phyloP scores from a whole-genome alignment of 2,797 vertebrate species.

The Borostomias antarcticus region DNA sequence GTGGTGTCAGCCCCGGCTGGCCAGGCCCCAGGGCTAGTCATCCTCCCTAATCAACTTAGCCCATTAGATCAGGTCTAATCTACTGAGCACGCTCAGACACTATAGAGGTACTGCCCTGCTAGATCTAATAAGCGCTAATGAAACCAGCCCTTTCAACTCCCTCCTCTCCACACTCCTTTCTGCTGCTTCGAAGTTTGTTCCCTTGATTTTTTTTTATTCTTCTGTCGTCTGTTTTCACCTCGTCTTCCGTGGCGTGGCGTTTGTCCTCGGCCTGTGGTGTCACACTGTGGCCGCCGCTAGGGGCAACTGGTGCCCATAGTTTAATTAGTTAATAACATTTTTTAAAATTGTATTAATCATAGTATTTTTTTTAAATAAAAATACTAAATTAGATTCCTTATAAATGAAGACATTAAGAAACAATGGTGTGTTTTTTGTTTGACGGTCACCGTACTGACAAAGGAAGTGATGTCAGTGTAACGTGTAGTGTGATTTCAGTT shows the following conservation, averaged over 20 bases:
- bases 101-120: conserved; percentile 31
- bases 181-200: conserved; percentile 12
- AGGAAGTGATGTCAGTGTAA: too few relatives aligned
- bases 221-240: neutral
- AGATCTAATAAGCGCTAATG: conserved; percentile 48
- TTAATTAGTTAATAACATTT: too few relatives aligned
- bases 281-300: neutral
- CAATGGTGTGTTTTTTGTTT: too few relatives aligned
- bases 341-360: too few relatives aligned
- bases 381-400: too few relatives aligned
- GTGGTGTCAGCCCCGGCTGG: conserved; percentile 18
- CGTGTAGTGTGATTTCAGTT: too few relatives aligned
- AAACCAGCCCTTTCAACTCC: conserved; percentile 32
- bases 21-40: conserved; percentile 42
- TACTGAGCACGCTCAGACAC: conserved; percentile 24
- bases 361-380: too few relatives aligned
- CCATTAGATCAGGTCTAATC: conserved; percentile 54
- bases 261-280: too few relatives aligned
- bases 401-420: too few relatives aligned
- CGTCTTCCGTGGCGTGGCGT: too few relatives aligned
- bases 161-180: conserved; percentile 10
- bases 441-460: too few relatives aligned
- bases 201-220: neutral
- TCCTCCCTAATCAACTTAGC: conserved; percentile 57
- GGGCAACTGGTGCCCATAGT: too few relatives aligned